Evolutionary conservation across 2,888 invertebrate genomes (phyloP).

Genomic region (Trachelus troglodyta): DNA sequence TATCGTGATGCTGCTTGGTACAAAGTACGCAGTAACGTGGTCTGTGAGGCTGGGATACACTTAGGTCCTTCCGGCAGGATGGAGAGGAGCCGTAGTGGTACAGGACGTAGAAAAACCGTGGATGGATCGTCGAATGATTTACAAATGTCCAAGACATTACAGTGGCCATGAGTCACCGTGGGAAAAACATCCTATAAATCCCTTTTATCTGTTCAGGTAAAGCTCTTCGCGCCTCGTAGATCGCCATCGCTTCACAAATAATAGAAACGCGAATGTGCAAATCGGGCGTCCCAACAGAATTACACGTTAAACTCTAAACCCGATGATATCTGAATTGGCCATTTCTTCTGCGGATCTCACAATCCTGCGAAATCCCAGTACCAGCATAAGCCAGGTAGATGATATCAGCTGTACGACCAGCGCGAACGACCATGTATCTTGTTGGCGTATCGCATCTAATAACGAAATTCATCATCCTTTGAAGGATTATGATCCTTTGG

Average conservation of each 20-base stretch:
- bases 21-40: not conserved
- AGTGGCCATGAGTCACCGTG: not conserved
- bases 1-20: not conserved
- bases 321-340: not conserved
- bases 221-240: not conserved
- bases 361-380: not conserved
- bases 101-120: not conserved
- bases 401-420: not conserved
- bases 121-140: not conserved
- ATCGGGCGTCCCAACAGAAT: not conserved
- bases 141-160: not conserved
- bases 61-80: not conserved
- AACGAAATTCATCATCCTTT: slow-evolving; percentile 53
- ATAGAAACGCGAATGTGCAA: not conserved
- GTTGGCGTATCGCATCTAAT: slow-evolving; percentile 10
- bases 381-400: not conserved
- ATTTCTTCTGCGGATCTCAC: not conserved
- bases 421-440: not conserved
- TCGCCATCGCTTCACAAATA: not conserved
- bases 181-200: not conserved
- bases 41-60: not conserved
- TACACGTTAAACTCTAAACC: not conserved
- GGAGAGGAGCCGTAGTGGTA: not conserved
- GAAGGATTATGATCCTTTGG: slow-evolving; percentile 49
- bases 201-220: not conserved